Conservation (phyloP, 2,888 invertebrate species). For the Hirtodrosophila alboralis region DNA sequence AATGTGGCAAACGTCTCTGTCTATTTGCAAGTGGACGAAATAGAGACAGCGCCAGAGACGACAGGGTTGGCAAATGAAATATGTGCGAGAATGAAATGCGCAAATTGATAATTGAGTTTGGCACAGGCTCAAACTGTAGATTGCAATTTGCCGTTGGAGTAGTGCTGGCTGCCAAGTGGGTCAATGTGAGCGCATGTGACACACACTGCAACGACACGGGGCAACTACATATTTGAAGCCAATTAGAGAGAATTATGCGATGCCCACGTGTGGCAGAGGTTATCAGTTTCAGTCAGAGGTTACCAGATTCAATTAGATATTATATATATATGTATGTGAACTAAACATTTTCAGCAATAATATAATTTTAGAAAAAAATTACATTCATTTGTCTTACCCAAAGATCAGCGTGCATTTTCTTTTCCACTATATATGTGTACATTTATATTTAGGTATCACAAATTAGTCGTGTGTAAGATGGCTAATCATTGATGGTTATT, state of each 20-base stretch:
- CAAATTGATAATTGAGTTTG: slow-evolving; percentile 79
- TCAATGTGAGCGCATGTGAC: slow-evolving; percentile 62
- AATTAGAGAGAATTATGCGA: neutral
- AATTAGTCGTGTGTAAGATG: slow-evolving; percentile 18
- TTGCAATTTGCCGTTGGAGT: slow-evolving; percentile 20
- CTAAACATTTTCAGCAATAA: too few species aligned
- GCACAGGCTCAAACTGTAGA: slow-evolving; percentile 70
- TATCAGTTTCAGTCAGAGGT: slow-evolving; percentile 3
- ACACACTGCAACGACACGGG: slow-evolving; percentile 1
- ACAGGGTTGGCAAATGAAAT: slow-evolving; percentile 29
- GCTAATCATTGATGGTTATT: slow-evolving; percentile 34
- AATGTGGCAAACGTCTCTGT: slow-evolving; percentile 26
- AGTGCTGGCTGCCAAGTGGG: slow-evolving; percentile 62
- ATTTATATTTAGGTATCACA: slow-evolving; percentile 6
- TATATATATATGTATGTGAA: too few species aligned
- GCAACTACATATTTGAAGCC: slow-evolving; percentile 9
- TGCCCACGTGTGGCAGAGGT: slow-evolving; percentile 6
- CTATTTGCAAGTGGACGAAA: slow-evolving; percentile 37
- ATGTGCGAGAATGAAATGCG: slow-evolving; percentile 48
- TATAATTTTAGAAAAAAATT: too few species aligned
- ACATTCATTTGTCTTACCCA: too few species aligned
- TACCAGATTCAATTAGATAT: too few species aligned
- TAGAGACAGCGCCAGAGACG: slow-evolving; percentile 15
- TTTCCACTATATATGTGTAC: neutral
- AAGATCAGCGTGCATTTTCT: too few species aligned